Percentiles rank a stretch among this genome's conserved stretches.
phyloP scores from a whole-genome alignment of 2,888 invertebrate species.

The Unio delphinus region DNA sequence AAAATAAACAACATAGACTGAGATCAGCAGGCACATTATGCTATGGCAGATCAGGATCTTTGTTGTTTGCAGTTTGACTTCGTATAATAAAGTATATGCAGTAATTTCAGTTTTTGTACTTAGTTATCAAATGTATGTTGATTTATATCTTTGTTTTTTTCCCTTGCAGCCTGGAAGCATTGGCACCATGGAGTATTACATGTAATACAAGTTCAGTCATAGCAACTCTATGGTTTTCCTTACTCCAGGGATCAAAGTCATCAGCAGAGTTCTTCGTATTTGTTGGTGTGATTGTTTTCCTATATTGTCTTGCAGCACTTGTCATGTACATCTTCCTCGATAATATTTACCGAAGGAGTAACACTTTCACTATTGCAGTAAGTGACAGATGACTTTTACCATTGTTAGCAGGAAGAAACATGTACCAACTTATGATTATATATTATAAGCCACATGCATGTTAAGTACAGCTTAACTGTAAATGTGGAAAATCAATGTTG shows the following conservation, averaged over 20 bases:
- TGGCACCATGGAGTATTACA: too few relatives aligned
- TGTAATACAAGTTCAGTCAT: too few relatives aligned
- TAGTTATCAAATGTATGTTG: too few relatives aligned
- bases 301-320: constrained; percentile 74
- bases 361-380: constrained; percentile 74
- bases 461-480: background rate
- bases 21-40: too few relatives aligned
- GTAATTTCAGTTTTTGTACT: too few relatives aligned
- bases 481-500: background rate
- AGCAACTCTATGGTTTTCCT: background rate
- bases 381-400: constrained; percentile 47
- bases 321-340: constrained; percentile 73
- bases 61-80: too few relatives aligned
- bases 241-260: constrained; percentile 44
- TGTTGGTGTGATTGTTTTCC: constrained; percentile 80
- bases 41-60: too few relatives aligned
- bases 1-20: too few relatives aligned
- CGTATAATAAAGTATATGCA: too few relatives aligned
- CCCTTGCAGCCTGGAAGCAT: too few relatives aligned
- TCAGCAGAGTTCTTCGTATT: constrained; percentile 80
- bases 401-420: background rate
- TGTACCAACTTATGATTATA: background rate
- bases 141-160: too few relatives aligned
- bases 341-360: constrained; percentile 68
- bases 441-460: background rate